Percentiles rank a stretch among this genome's conserved stretches.
These are phyloP conservation scores for Calephelis virginiensis DNA, from an alignment of 1,140 invertebrate genomes.

Conservation along the genomic window DNA sequence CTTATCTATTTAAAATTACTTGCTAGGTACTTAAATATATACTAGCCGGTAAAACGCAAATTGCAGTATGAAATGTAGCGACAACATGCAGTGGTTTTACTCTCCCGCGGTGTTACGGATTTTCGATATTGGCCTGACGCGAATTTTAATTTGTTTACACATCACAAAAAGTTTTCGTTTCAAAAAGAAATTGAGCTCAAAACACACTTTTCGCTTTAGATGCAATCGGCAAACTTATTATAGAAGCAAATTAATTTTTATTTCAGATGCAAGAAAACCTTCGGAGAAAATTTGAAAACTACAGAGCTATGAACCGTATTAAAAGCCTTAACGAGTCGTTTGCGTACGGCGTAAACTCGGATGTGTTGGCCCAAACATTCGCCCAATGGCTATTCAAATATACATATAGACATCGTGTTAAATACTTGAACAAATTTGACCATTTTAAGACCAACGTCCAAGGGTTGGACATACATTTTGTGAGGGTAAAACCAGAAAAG, in stretches of 20 bases:
- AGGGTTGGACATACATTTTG: constrained; percentile 85
- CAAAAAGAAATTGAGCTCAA: no score
- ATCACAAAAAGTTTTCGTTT: no score
- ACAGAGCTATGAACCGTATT: constrained; percentile 35
- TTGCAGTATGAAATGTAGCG: no score
- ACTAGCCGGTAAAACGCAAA: no score
- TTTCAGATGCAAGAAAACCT: constrained; percentile 58
- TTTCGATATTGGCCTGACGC: no score
- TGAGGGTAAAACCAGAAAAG: constrained; percentile 80
- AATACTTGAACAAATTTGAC: constrained; percentile 84
- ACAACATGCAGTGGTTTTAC: no score
- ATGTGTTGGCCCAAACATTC: constrained; percentile 81
- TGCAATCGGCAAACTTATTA: neutral
- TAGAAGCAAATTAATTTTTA: neutral
- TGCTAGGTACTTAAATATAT: no score
- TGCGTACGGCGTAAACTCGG: constrained; percentile 84
- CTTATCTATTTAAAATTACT: no score
- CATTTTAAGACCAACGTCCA: constrained; percentile 85
- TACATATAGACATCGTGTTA: constrained; percentile 83
- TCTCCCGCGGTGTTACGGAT: no score
- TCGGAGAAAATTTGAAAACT: constrained; percentile 47
- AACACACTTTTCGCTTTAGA: no score
- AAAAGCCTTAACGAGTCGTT: constrained; percentile 50
- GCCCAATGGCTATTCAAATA: constrained; percentile 87
- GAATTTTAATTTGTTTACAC: no score